Percentiles rank a stretch among this genome's conserved stretches.
These are phyloP conservation scores for Rattus norvegicus DNA, from an alignment of 2,113 vertebrate genomes.

Conservation along the genomic window DNA sequence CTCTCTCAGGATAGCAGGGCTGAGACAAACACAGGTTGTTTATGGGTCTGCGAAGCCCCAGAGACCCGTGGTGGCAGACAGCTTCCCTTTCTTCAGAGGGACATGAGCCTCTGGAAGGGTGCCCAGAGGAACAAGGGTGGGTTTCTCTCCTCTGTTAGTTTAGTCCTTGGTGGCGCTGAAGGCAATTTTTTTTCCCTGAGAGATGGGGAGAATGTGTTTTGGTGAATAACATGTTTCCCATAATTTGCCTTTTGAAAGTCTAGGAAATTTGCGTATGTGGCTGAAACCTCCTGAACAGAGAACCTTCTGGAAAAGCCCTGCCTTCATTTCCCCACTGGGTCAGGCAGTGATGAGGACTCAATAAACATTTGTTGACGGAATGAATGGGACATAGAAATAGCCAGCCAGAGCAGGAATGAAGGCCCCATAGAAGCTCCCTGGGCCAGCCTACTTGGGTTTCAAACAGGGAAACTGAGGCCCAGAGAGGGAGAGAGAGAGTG, in stretches of 20 bases:
- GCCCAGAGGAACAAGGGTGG: slow-evolving; percentile 55
- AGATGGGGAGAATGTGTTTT: slow-evolving; percentile 73
- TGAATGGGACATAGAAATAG: slow-evolving; percentile 81
- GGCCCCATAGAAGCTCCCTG: slow-evolving; percentile 2
- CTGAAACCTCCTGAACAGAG: slow-evolving; percentile 64
- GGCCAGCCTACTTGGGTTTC: slow-evolving; percentile 62
- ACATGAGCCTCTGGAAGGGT: slow-evolving; percentile 64
- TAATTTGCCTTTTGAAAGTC: slow-evolving; percentile 81
- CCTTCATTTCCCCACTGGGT: slow-evolving; percentile 61
- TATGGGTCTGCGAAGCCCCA: slow-evolving; percentile 63
- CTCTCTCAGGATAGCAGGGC: slow-evolving; percentile 55
- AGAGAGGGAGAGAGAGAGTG: not conserved
- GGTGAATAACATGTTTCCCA: slow-evolving; percentile 78
- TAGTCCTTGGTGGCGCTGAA: slow-evolving; percentile 60
- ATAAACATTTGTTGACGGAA: slow-evolving; percentile 82
- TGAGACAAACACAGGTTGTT: slow-evolving; percentile 77
- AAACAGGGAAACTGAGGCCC: slow-evolving; percentile 76
- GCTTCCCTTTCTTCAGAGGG: slow-evolving; percentile 50
- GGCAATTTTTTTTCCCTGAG: slow-evolving; percentile 53
- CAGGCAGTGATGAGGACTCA: slow-evolving; percentile 65
- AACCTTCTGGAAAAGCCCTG: slow-evolving; percentile 55
- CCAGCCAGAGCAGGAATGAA: slow-evolving; percentile 48
- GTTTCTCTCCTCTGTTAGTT: slow-evolving; percentile 77
- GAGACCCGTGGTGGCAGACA: not conserved
- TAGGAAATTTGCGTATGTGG: slow-evolving; percentile 72